Evolutionary conservation across 2,888 invertebrate species (phyloP), one percentile per base, ranked within the genome.

Genomic region (Anoplius nigerrimus): DNA sequence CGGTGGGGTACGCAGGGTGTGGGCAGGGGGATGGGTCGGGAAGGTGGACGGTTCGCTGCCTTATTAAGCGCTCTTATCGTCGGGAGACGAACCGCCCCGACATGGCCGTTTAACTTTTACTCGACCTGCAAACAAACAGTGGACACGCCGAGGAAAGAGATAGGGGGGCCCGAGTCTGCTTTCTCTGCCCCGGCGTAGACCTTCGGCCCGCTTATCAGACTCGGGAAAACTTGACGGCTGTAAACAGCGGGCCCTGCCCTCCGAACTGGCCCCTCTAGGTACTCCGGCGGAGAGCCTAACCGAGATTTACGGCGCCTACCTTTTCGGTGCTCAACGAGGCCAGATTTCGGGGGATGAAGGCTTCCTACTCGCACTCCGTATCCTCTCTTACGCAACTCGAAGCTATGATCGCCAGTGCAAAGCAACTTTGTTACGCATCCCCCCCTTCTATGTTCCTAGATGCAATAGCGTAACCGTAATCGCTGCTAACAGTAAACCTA

Each of bases 61-160:
- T 82, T 82, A 82, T 82, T 83, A 83, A 82, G 83, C 71, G 70
- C 69, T 71, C 79, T 82, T 82, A 83, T 82, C 79, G 75, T 63
- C 56, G 55, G 65, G 71, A 74, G 80, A 34, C 74, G 72, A 66
- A 48, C 56, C 48, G 63, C 56, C 74, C 51, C 72, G 75, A 81
- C 75, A 81, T 68, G 75, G 69, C 74, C 81, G 76, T 83, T 83
- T 82, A 82, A 83, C 79, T 83, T 82, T 81, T 79, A 81, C 76
- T 82, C 79, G 74, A 71, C 74, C 74, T 66, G 79, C 79, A 74
- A 79, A 79, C 81, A 78, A 79, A 75, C 66, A 68, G 71, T 62
- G 74, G 69, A 82, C 80, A 76, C 78, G 74, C 75, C 54, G 55
- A 54, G 73, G 76, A 51, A 54, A 48, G 55, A 75, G 77, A 81